Base-by-base conservation (phyloP, 1,140 invertebrate genomes). In the Eciton burchellii region DNA sequence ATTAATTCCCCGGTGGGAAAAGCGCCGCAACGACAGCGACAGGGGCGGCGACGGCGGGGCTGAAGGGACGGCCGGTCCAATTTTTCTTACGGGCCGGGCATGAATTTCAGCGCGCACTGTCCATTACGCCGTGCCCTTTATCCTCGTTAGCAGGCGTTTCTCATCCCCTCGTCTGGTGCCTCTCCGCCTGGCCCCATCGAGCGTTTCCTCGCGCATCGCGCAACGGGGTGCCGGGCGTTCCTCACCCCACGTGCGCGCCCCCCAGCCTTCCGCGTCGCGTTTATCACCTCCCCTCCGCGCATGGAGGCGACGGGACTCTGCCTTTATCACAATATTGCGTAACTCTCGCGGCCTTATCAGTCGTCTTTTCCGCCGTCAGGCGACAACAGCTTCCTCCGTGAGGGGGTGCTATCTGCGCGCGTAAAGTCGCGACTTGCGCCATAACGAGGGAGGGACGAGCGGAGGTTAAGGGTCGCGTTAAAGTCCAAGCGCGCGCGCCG, bases 281-380 rank as follows among this genome's bases (percentile, higher is more conserved):
- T 91, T 90, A 91, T 91, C 91, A 89, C 84, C 54, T 21, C n/a
- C n/a, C n/a, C n/a, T n/a, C n/a, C n/a, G n/a, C 62, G 82, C 63
- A 76, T 73, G 66, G 45, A 82, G 24, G 73, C n/a, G 74, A 70
- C 59, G 84, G 59, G 70, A 77, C 83, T 54, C 71, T 84, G 85
- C 89, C 85, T 90, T 90, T 90, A 90, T 91, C 91, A 90, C 89
- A 88, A 91, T 91, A 92, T 90, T 89, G 83, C 88, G 71, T 86
- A 87, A 84, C 85, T 87, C 85, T 63, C 60, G 70, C 49, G 47
- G 87, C 68, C 90, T 91, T 91, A 91, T 91, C 90, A 89, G 83
- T 86, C 81, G 54, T 70, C 71, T 68, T 77, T 63, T 77, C 63
- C 43, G 47, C 16, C 21, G 59, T 14, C 14, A n/a, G 21, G 21